Conservation (phyloP, 2,113 vertebrate genomes). For the Psilopsiagon aymara region DNA sequence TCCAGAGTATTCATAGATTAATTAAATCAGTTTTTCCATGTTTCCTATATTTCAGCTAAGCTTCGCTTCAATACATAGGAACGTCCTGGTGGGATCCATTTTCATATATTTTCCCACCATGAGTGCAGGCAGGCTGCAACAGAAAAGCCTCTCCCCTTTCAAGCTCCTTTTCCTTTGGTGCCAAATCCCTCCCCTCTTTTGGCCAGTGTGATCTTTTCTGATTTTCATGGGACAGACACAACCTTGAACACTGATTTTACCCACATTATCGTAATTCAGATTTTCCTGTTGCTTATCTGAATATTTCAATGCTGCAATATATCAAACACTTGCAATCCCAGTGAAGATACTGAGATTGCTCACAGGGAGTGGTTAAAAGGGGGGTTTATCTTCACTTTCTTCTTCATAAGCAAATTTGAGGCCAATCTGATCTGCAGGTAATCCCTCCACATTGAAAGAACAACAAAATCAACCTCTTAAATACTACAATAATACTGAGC, state of each 20-base stretch:
- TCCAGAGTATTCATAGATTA: background rate
- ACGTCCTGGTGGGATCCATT: background rate
- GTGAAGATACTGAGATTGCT: background rate
- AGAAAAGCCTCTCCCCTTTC: background rate
- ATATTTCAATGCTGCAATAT: background rate
- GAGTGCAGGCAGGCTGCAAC: background rate
- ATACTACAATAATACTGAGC: background rate
- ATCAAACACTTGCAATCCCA: background rate
- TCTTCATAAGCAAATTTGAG: background rate
- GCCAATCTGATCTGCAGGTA: background rate
- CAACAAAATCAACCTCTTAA: background rate
- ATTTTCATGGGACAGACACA: background rate
- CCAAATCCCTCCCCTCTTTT: background rate
- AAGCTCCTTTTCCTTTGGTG: background rate
- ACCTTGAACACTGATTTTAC: background rate
- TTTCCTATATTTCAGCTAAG: background rate
- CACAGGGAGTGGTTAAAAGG: background rate
- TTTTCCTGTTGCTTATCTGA: background rate
- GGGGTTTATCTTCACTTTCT: background rate
- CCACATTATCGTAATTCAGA: background rate
- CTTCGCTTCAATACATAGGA: background rate
- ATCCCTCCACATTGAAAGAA: background rate
- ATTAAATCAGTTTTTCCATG: rapidly evolving
- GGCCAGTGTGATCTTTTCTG: background rate
- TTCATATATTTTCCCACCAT: background rate